Evolutionary conservation across 2,113 vertebrate genomes (phyloP), one percentile per base, ranked within the genome.

Genomic region (Falco punctatus): DNA sequence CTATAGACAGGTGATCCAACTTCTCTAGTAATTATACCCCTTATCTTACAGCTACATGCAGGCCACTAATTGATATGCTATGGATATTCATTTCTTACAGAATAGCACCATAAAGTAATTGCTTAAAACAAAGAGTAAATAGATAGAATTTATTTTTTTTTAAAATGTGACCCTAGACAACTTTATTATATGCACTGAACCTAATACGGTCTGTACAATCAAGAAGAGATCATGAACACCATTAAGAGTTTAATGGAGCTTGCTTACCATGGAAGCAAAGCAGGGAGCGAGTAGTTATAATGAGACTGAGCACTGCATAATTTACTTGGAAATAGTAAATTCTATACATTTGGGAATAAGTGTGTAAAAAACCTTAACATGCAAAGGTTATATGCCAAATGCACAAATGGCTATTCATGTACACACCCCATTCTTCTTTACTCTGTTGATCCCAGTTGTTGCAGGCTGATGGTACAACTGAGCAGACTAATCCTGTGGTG

Each of bases 231-330:
- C 51, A 38, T 49, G 46, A 86, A 66, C 51, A 54, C 72, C 57
- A 85, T 86, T 65, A 87, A 7, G 58, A 59, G 62, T 75, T 79
- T 95, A 94, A 96, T 91, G 93, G 81, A 78, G 80, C 58, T 92
- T 92, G 33, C 23, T 82, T 59, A 82, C 46, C 59, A 67, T 16
- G 35, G 51, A 82, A 74, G 57, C 46, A 30, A 97, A 88, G 82
- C 35, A 40, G 22, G 35, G 57, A 93, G 54, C 6, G 38, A 81
- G 28, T 8, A n/a, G 81, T 49, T 90, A 92, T 90, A 92, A 86
- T 42, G 75, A 92, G 84, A 90, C 27, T 54, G n/a, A 96, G 73
- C 38, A 69, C 44, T 72, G 73, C 55, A 77, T 69, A 81, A 88
- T 92, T 90, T 93, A 77, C n/a, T 72, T 74, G n/a, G 61, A 91